A percentile compares a stretch with the other conserved stretches of the same genome.
Conservation (phyloP, 2,797 vertebrate species). For the Selene dorsalis region DNA sequence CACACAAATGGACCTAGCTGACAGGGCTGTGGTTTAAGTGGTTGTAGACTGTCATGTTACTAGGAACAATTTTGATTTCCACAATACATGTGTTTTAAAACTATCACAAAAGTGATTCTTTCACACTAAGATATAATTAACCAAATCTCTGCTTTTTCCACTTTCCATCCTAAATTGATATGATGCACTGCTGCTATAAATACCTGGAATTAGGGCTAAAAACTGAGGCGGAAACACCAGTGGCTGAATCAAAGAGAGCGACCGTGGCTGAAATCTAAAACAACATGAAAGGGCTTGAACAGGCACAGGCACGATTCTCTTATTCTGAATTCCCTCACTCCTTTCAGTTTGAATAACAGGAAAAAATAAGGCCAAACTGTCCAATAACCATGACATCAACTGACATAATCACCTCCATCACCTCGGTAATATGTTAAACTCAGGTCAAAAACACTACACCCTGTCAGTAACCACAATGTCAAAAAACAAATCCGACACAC, state of each 20-base stretch:
- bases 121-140: neutral
- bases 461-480: neutral
- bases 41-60: constrained; percentile 26
- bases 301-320: neutral
- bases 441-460: neutral
- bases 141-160: neutral
- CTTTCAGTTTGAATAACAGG: neutral
- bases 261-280: neutral
- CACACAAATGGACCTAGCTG: constrained; percentile 35
- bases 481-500: neutral
- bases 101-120: neutral
- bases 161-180: neutral
- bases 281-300: neutral
- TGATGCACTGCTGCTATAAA: neutral
- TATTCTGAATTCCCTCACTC: neutral
- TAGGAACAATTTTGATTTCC: constrained; percentile 9
- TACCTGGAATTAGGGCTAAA: too few species aligned
- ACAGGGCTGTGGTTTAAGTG: constrained; percentile 6
- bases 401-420: neutral
- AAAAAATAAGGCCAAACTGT: neutral
- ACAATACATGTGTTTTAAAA: constrained; percentile 5
- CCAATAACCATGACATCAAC: neutral
- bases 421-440: neutral
- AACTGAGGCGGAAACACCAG: neutral
- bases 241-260: neutral